Evolutionary conservation across 2,113 vertebrate species (phyloP).

Genomic region (Xenopus laevis): DNA sequence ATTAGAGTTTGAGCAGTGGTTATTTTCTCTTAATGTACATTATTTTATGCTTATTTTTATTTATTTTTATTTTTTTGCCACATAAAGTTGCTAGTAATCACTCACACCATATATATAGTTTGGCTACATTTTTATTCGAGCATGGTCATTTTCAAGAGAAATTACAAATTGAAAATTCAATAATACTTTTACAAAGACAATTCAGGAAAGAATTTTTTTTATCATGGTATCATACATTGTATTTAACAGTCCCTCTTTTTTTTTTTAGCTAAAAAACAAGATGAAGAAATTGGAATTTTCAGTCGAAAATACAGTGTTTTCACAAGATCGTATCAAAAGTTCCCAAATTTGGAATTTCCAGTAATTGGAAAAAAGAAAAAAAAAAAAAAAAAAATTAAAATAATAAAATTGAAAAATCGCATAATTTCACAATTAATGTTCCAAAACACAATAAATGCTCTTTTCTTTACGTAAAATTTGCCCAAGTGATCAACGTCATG

Average conservation of each 20-base stretch:
- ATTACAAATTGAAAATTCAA: conserved; percentile 99
- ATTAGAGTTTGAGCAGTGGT: no score
- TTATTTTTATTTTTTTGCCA: no score
- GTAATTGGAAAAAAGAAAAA: conserved; percentile 96
- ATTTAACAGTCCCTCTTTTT: conserved; percentile 99
- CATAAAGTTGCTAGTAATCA: conserved; percentile 53
- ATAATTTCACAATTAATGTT: conserved; percentile 97
- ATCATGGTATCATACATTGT: conserved; percentile 99
- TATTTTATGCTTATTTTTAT: no score
- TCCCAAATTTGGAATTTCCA: conserved; percentile 99
- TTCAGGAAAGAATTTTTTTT: conserved; percentile 97
- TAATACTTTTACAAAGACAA: conserved; percentile 99
- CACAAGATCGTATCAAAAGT: conserved; percentile 99
- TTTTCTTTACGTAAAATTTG: conserved; percentile 99
- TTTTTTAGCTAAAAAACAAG: conserved; percentile 99
- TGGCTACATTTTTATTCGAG: conserved; percentile 99
- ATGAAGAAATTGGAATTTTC: conserved; percentile 99
- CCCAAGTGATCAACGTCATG: conserved; percentile 99
- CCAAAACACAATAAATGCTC: conserved; percentile 99
- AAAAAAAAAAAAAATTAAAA: conserved; percentile 94
- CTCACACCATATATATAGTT: conserved; percentile 74
- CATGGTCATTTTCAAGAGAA: conserved; percentile 99
- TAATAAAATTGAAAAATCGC: conserved; percentile 98
- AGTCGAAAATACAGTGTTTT: conserved; percentile 99
- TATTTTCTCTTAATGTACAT: no score